Percentiles rank a stretch among this genome's conserved stretches.
phyloP scores from a whole-genome alignment of 2,888 invertebrate species.

The Drosophila ochracea region DNA sequence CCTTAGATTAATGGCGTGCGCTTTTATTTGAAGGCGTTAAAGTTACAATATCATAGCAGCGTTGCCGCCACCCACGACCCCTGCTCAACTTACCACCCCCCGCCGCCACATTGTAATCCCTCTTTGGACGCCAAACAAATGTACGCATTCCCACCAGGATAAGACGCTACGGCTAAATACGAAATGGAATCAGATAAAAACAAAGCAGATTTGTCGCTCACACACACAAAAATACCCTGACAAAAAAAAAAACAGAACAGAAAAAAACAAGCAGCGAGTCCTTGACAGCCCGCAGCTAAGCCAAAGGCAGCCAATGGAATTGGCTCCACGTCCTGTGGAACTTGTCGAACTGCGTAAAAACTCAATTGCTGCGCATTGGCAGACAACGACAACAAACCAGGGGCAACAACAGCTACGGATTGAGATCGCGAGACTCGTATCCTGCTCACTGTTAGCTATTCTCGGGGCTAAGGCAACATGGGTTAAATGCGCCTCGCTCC shows the following conservation, averaged over 20 bases:
- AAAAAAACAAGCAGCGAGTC: constrained; percentile 29
- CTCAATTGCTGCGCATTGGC: constrained; percentile 75
- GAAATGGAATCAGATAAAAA: constrained; percentile 79
- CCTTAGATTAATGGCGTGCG: constrained; percentile 58
- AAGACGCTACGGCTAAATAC: constrained; percentile 72
- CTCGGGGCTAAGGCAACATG: constrained; percentile 46
- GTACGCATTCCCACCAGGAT: constrained; percentile 80
- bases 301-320: constrained; percentile 42
- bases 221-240: constrained; percentile 31
- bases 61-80: background rate
- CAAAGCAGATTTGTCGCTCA: constrained; percentile 80
- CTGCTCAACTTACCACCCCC: background rate
- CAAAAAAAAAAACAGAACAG: constrained; percentile 1
- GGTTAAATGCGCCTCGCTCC: constrained; percentile 59
- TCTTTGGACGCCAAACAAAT: constrained; percentile 68
- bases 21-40: constrained; percentile 55
- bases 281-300: constrained; percentile 66
- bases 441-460: constrained; percentile 8
- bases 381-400: constrained; percentile 33
- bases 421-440: constrained; percentile 35
- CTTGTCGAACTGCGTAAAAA: constrained; percentile 79
- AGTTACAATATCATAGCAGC: constrained; percentile 48
- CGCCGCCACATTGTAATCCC: constrained; percentile 61
- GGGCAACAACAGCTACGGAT: constrained; percentile 48
- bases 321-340: constrained; percentile 54